A percentile compares a stretch with the other conserved stretches of the same genome.
These are phyloP conservation scores for Standfussiana lucernea DNA, from an alignment of 2,888 invertebrate species.

Conservation along the genomic window DNA sequence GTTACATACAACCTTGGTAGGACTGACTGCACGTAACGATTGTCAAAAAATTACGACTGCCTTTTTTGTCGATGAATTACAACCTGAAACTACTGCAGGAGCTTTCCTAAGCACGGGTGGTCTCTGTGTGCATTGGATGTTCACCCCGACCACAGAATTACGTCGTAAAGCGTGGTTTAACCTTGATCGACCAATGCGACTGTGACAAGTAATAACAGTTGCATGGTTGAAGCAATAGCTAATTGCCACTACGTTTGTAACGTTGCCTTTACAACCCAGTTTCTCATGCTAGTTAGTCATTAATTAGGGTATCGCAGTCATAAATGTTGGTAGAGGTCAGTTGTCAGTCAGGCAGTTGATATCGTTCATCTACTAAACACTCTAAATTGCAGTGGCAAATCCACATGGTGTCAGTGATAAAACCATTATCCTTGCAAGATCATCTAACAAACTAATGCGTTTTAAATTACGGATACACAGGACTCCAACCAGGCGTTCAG, in stretches of 20 bases:
- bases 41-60: neutral
- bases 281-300: neutral
- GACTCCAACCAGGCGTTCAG: constrained; percentile 43
- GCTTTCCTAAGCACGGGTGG: neutral
- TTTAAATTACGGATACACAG: constrained; percentile 44
- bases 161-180: neutral
- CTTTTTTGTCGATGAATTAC: neutral
- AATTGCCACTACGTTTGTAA: no score
- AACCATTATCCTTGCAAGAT: constrained; percentile 26
- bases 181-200: neutral
- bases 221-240: no score
- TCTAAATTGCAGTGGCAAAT: constrained; percentile 12
- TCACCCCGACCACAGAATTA: neutral
- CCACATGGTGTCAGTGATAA: neutral
- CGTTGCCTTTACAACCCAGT: neutral
- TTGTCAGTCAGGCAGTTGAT: neutral
- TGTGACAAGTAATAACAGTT: no score
- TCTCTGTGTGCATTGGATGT: neutral
- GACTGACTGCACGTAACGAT: neutral
- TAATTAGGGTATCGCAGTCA: neutral
- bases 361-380: neutral
- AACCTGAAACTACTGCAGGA: rapidly evolving
- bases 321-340: neutral
- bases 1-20: neutral
- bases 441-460: constrained; percentile 35